Evolutionary conservation across 2,113 vertebrate species (phyloP).

Genomic region (Carassius gibelio): DNA sequence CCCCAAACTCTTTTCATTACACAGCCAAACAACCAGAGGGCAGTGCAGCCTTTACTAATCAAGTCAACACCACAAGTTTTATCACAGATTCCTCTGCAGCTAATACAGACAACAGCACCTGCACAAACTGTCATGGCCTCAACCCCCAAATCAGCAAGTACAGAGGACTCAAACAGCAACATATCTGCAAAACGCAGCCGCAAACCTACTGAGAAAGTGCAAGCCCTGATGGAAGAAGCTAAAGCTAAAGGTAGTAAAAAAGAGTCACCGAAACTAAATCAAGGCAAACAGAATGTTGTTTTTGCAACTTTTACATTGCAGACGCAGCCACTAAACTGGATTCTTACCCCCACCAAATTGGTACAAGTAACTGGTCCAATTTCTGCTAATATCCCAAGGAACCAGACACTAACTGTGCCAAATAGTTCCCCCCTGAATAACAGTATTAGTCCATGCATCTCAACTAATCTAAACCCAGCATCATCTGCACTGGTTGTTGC

Average conservation of each 20-base stretch:
- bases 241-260: conserved; percentile 45
- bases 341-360: conserved; percentile 72
- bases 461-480: conserved; percentile 7
- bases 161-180: neutral
- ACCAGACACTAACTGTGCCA: conserved; percentile 11
- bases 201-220: conserved; percentile 59
- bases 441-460: neutral
- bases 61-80: conserved; percentile 3
- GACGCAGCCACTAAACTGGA: conserved; percentile 65
- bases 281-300: neutral
- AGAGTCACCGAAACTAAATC: neutral
- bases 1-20: conserved; percentile 64
- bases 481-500: neutral
- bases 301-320: conserved; percentile 13
- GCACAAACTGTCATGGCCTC: conserved; percentile 5
- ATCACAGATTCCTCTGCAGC: neutral
- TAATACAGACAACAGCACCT: neutral
- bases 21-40: conserved; percentile 41
- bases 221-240: conserved; percentile 40
- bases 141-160: neutral
- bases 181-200: conserved; percentile 49
- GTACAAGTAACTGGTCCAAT: conserved; percentile 57
- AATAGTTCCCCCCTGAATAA: neutral
- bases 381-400: neutral
- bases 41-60: neutral